Evolutionary conservation across 2,113 vertebrate genomes (phyloP), one percentile per base, ranked within the genome.

Genomic region (Mesocricetus auratus): DNA sequence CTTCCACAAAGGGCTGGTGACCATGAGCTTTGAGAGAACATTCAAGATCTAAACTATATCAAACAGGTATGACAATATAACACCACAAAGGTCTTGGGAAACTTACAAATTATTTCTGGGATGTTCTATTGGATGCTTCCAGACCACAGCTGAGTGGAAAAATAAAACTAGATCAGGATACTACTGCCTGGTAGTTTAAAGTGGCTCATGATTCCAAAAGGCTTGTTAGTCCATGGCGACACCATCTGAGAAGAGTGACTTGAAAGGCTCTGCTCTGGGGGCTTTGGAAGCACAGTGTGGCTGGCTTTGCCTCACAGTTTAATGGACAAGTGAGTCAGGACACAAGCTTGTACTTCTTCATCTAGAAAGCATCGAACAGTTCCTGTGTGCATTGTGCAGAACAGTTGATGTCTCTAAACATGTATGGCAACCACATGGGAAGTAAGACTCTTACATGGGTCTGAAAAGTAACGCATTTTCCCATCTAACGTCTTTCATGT

Each of bases 401-500:
- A 17, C 24, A 45, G 12, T 42, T 1, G 10, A 31, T 11, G 0
- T 16, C 31, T 85, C 47, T 8, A 36, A 1, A 24, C 33, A 3
- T 0, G 1, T 8, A 3, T 0, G 15, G 75, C 36, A 36, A 50
- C 56, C 39, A 19, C 10, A 5, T 7, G 12, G 21, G 68, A 66
- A 17, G 7, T 2, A 7, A 0, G 19, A 16, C 11, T 26, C 7
- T 39, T 1, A 0, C 7, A 33, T 83, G 22, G 53, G 9, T 36
- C 33, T 26, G 56, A 88, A 42, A 81, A 2, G 71, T 15, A 56
- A 86, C 45, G 26, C 45, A n/a, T 1, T 87, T 26, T 22, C 16
- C 16, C 16, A 17, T 47, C 77, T 22, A 73, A 62, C 12, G 15
- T 42, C 21, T 95, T 39, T 21, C 53, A 86, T 42, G 6, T 7